Percentiles rank a stretch among this genome's conserved stretches.
These are phyloP conservation scores for Saccostrea cuccullata DNA, from an alignment of 1,140 invertebrate species.

Conservation along the genomic window DNA sequence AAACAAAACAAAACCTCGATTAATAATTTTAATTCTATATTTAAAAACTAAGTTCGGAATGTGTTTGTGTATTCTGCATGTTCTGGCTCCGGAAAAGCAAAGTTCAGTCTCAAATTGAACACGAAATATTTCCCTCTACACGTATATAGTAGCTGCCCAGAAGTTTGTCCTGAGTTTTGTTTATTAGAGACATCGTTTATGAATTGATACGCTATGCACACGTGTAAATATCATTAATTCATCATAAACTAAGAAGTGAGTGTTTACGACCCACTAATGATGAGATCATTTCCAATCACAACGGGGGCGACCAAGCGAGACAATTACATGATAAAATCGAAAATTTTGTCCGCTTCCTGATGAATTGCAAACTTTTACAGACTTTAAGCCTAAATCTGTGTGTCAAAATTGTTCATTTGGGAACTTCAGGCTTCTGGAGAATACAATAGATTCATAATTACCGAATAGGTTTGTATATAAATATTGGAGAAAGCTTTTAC, in stretches of 20 bases:
- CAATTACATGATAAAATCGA: neutral
- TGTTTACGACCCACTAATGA: neutral
- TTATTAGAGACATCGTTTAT: neutral
- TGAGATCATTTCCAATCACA: neutral
- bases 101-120: too few relatives aligned
- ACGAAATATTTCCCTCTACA: neutral
- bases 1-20: too few relatives aligned
- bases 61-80: too few relatives aligned
- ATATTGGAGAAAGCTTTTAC: neutral
- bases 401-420: neutral
- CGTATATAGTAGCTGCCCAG: neutral
- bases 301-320: neutral
- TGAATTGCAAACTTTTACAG: neutral
- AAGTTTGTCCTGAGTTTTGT: neutral
- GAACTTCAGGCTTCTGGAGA: neutral
- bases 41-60: too few relatives aligned
- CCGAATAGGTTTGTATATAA: neutral
- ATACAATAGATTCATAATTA: neutral
- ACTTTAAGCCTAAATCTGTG: neutral
- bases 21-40: too few relatives aligned
- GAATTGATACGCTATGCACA: neutral
- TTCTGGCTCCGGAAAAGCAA: too few relatives aligned
- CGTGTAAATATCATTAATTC: neutral
- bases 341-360: neutral
- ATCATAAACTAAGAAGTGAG: neutral